These are phyloP conservation scores for Ochotona princeps DNA, from an alignment of 2,113 vertebrate species.

Conservation along the genomic window DNA sequence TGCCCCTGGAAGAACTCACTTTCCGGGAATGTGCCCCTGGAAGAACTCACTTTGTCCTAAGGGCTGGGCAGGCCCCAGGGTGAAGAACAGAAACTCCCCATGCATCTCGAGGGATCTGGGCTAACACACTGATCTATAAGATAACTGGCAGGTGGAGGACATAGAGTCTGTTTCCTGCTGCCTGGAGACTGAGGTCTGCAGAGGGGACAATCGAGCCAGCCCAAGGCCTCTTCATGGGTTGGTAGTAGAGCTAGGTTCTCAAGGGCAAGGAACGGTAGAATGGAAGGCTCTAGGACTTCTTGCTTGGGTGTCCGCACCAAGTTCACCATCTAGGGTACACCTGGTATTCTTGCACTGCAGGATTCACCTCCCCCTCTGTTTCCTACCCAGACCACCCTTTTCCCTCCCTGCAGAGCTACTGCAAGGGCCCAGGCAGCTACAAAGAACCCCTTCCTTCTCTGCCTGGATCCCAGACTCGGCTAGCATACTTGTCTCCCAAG, in stretches of 20 bases:
- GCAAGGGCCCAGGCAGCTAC: background rate
- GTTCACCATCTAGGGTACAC: background rate
- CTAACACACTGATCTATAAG: background rate
- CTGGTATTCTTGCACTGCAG: background rate
- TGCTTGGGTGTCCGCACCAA: background rate
- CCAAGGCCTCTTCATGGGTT: background rate
- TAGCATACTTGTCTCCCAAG: background rate
- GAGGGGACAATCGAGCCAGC: background rate
- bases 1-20: background rate
- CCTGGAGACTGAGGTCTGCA: background rate
- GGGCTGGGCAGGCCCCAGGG: background rate
- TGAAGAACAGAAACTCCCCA: background rate
- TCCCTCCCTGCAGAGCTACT: background rate
- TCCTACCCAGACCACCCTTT: background rate
- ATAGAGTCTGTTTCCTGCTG: background rate
- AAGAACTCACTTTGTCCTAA: background rate
- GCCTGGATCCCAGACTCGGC: background rate
- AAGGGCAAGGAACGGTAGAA: background rate
- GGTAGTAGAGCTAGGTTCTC: background rate
- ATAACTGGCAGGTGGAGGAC: background rate
- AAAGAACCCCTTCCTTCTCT: slow-evolving; percentile 4
- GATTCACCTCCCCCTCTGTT: background rate
- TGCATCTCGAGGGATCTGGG: too few species aligned
- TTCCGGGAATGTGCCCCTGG: too few species aligned
- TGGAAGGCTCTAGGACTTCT: background rate